Conservation (phyloP, 2,113 vertebrate species). For the Takifugu flavidus region DNA sequence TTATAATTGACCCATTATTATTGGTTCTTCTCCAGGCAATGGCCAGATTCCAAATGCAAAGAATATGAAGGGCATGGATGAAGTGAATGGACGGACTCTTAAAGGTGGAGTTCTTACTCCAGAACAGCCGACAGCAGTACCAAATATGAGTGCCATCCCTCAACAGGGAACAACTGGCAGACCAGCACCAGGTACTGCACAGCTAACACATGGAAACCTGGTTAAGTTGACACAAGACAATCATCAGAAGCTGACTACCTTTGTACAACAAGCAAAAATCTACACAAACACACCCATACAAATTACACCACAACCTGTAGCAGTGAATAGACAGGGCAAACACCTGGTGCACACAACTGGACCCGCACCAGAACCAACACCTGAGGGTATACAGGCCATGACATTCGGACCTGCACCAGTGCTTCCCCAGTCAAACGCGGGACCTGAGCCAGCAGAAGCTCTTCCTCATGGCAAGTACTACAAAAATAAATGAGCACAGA, state of each 20-base stretch:
- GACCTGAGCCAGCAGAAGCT: slow-evolving; percentile 9
- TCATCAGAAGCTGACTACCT: slow-evolving; percentile 30
- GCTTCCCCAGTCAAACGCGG: slow-evolving; percentile 19
- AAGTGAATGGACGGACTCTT: slow-evolving; percentile 20
- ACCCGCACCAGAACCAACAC: slow-evolving; percentile 19
- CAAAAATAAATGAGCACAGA: not conserved
- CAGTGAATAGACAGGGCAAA: slow-evolving; percentile 23
- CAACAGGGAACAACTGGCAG: slow-evolving; percentile 21
- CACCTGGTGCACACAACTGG: slow-evolving; percentile 3
- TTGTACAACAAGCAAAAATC: slow-evolving; percentile 39
- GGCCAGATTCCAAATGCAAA: slow-evolving; percentile 37
- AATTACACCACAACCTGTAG: slow-evolving; percentile 21
- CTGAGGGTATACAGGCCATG: slow-evolving; percentile 11
- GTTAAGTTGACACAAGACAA: slow-evolving; percentile 40
- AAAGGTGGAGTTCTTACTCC: slow-evolving; percentile 52
- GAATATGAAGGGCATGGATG: slow-evolving; percentile 22
- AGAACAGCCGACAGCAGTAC: slow-evolving; percentile 27
- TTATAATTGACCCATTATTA: slow-evolving; percentile 10
- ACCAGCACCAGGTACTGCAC: slow-evolving; percentile 5
- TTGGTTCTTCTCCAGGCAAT: slow-evolving; percentile 54
- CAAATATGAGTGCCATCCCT: slow-evolving; percentile 12
- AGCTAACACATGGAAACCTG: slow-evolving; percentile 14
- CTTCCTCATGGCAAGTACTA: slow-evolving; percentile 52
- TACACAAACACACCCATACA: slow-evolving; percentile 35
- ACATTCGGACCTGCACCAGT: slow-evolving; percentile 25